Evolutionary conservation across 2,888 invertebrate species (phyloP).

Genomic region (Hedya salicella): DNA sequence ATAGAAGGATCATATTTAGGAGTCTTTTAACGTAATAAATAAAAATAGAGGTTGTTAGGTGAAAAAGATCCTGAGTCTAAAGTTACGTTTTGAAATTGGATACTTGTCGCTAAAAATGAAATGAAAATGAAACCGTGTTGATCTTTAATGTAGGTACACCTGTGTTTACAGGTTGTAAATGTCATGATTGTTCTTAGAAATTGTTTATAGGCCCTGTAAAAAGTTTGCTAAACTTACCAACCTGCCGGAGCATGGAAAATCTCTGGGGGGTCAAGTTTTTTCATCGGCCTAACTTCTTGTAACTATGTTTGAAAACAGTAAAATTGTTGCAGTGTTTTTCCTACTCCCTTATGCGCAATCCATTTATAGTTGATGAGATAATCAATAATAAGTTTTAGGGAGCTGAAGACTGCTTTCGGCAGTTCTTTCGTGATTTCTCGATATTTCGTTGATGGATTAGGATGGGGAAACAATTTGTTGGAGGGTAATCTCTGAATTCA

Average conservation of each 20-base stretch:
- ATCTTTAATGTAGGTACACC: too few species aligned
- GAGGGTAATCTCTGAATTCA: not conserved
- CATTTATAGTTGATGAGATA: conserved; percentile 41
- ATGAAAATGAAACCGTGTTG: too few species aligned
- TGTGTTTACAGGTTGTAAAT: not conserved
- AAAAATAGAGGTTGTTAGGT: too few species aligned
- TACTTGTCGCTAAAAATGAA: too few species aligned
- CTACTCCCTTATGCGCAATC: conserved; percentile 33
- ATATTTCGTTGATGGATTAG: conserved; percentile 10
- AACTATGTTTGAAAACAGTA: conserved; percentile 35
- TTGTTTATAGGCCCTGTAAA: not conserved
- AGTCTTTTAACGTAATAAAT: too few species aligned
- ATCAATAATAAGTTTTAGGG: conserved; percentile 32
- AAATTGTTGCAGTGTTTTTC: conserved; percentile 38
- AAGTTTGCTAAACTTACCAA: conserved; percentile 13
- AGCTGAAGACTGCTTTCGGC: conserved; percentile 26
- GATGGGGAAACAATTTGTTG: not conserved
- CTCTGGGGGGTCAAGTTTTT: conserved; percentile 29
- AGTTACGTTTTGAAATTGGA: too few species aligned
- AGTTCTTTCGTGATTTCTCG: conserved; percentile 26
- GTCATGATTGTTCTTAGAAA: not conserved
- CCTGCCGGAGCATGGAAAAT: conserved; percentile 6
- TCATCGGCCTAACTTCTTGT: conserved; percentile 29
- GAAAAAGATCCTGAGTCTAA: too few species aligned
- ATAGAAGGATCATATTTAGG: too few species aligned